Percentiles rank a stretch among this genome's conserved stretches.
Evolutionary conservation across 2,797 vertebrate species (phyloP).

Genomic region (Typhlichthys eigenmanni): DNA sequence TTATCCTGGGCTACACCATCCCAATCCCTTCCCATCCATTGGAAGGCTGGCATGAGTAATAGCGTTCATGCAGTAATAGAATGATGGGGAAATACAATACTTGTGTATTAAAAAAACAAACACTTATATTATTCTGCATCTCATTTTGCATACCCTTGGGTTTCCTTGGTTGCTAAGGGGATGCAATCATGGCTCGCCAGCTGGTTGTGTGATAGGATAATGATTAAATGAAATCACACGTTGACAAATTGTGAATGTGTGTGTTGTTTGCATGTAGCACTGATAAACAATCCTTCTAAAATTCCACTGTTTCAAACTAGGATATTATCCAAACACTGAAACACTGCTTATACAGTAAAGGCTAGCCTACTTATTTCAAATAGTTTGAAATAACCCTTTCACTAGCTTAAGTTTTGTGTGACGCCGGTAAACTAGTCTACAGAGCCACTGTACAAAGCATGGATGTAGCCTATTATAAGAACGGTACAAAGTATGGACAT

Average conservation of each 20-base stretch:
- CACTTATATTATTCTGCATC: slow-evolving; percentile 37
- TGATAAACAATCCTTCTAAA: too few species aligned
- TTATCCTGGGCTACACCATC: slow-evolving; percentile 55
- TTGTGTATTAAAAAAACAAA: slow-evolving; percentile 45
- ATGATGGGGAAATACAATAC: slow-evolving; percentile 48
- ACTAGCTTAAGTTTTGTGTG: too few species aligned
- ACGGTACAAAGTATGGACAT: too few species aligned
- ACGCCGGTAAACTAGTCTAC: too few species aligned
- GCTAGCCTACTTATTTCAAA: too few species aligned
- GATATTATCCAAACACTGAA: too few species aligned
- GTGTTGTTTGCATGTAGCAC: slow-evolving; percentile 7
- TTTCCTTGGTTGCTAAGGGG: slow-evolving; percentile 51
- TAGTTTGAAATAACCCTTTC: too few species aligned
- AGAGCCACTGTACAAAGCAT: too few species aligned
- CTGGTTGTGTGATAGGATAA: slow-evolving; percentile 25
- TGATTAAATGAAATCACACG: slow-evolving; percentile 45
- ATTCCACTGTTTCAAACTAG: too few species aligned
- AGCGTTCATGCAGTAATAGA: slow-evolving; percentile 29
- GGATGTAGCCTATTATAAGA: too few species aligned
- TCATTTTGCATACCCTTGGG: slow-evolving; percentile 36
- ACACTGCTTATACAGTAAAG: too few species aligned
- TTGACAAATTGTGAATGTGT: slow-evolving; percentile 13
- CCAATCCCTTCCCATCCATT: slow-evolving; percentile 38
- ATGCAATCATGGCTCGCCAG: slow-evolving; percentile 38
- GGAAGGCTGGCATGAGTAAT: slow-evolving; percentile 34